Evolutionary conservation across 2,888 invertebrate species (phyloP).

Genomic region (Callyntrura guangdongensis): DNA sequence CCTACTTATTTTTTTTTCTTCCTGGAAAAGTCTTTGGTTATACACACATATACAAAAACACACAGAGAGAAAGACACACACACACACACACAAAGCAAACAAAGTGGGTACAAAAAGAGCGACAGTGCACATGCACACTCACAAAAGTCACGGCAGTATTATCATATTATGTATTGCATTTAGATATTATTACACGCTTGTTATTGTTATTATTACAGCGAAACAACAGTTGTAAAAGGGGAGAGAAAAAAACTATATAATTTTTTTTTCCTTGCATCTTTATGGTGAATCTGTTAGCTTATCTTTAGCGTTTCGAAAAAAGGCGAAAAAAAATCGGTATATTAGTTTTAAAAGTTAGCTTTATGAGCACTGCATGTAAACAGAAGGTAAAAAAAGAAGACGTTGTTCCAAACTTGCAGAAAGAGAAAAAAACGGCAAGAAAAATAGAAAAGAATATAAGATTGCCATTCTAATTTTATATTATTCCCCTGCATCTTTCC

Average conservation of each 20-base stretch:
- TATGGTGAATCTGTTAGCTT: slow-evolving; percentile 29
- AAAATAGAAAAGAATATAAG: not conserved
- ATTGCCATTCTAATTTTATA: not conserved
- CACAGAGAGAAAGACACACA: not conserved
- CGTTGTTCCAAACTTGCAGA: not conserved
- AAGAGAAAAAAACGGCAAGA: slow-evolving; percentile 3
- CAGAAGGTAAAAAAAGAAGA: slow-evolving; percentile 35
- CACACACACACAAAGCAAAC: slow-evolving; percentile 43
- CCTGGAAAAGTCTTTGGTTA: not conserved
- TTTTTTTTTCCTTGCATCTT: slow-evolving; percentile 21
- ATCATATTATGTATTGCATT: slow-evolving; percentile 16
- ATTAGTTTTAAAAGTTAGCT: not conserved
- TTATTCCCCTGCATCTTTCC: not conserved
- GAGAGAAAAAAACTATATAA: too few relatives aligned
- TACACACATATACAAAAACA: not conserved
- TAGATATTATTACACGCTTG: slow-evolving; percentile 5
- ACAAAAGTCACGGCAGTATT: slow-evolving; percentile 24
- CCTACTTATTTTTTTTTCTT: not conserved
- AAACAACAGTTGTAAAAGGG: not conserved
- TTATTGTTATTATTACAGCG: not conserved
- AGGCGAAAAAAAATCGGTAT: not conserved
- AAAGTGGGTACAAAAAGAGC: slow-evolving; percentile 3
- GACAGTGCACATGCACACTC: not conserved
- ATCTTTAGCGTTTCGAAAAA: slow-evolving; percentile 25
- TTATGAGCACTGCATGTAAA: not conserved